Evolutionary conservation across 2,888 invertebrate genomes (phyloP).

Genomic region (Fabriciana adippe): DNA sequence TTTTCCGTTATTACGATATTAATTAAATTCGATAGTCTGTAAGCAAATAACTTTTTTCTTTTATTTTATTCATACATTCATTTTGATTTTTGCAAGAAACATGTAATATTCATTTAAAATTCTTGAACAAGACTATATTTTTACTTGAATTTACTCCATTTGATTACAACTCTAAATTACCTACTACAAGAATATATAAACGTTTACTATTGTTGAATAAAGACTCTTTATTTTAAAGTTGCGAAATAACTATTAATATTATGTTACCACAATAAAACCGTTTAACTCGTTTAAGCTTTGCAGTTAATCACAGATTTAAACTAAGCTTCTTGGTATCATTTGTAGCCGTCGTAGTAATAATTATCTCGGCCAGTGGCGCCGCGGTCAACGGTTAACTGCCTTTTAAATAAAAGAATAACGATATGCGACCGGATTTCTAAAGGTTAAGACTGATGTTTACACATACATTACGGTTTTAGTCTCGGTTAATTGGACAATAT

Average conservation of each 20-base stretch:
- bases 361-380: slow-evolving; percentile 63
- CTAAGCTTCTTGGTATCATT: slow-evolving; percentile 68
- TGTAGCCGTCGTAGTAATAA: slow-evolving; percentile 76
- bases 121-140: too few relatives aligned
- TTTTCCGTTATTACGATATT: too few relatives aligned
- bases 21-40: too few relatives aligned
- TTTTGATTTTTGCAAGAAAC: too few relatives aligned
- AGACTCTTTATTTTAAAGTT: not conserved
- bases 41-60: too few relatives aligned
- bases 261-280: slow-evolving; percentile 77
- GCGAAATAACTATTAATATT: slow-evolving; percentile 60
- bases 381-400: slow-evolving; percentile 67
- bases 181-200: too few relatives aligned
- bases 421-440: slow-evolving; percentile 60
- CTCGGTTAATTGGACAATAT: slow-evolving; percentile 58
- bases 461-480: slow-evolving; percentile 52
- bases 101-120: too few relatives aligned
- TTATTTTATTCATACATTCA: too few relatives aligned
- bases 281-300: slow-evolving; percentile 71
- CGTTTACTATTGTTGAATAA: too few relatives aligned
- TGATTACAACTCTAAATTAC: too few relatives aligned
- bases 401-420: slow-evolving; percentile 69
- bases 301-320: slow-evolving; percentile 70
- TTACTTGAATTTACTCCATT: too few relatives aligned
- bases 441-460: slow-evolving; percentile 61